These are phyloP conservation scores for Australoheros facetus DNA, from an alignment of 2,797 vertebrate species.

Conservation along the genomic window DNA sequence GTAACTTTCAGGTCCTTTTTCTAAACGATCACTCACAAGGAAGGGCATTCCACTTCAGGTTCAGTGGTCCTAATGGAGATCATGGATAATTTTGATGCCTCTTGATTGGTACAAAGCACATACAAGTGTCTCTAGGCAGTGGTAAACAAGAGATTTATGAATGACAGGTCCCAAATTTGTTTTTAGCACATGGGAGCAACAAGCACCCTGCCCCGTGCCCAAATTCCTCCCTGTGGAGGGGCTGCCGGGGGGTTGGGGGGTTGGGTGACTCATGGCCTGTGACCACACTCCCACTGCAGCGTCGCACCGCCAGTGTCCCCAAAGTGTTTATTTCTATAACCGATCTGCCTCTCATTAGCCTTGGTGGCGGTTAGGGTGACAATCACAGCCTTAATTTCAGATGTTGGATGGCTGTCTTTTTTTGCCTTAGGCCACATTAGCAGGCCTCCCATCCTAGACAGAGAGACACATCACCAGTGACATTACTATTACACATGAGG, in stretches of 20 bases:
- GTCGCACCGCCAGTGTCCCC: conserved; percentile 60
- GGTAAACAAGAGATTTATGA: conserved; percentile 82
- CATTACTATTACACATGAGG: conserved; percentile 43
- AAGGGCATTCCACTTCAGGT: conserved; percentile 24
- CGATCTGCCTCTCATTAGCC: conserved; percentile 77
- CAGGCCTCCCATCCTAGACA: conserved; percentile 63
- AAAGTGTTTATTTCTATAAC: conserved; percentile 79
- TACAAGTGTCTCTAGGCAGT: conserved; percentile 57
- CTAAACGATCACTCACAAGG: conserved; percentile 21
- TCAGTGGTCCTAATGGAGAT: background rate
- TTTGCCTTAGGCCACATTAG: conserved; percentile 69
- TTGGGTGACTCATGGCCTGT: conserved; percentile 75
- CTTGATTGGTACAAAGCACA: conserved; percentile 54
- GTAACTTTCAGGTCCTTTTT: conserved; percentile 65
- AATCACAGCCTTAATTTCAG: conserved; percentile 78
- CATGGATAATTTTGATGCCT: conserved; percentile 17
- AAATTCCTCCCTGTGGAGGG: conserved; percentile 72
- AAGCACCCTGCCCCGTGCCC: conserved; percentile 70
- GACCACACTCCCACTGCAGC: conserved; percentile 72
- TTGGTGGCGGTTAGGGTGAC: conserved; percentile 68
- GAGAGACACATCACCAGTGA: conserved; percentile 44
- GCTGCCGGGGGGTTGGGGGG: conserved; percentile 61
- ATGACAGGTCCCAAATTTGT: conserved; percentile 77
- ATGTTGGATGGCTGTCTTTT: conserved; percentile 67
- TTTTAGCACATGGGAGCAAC: conserved; percentile 77